Evolutionary conservation across 2,888 invertebrate species (phyloP).

Genomic region (Charanyca ferruginea): DNA sequence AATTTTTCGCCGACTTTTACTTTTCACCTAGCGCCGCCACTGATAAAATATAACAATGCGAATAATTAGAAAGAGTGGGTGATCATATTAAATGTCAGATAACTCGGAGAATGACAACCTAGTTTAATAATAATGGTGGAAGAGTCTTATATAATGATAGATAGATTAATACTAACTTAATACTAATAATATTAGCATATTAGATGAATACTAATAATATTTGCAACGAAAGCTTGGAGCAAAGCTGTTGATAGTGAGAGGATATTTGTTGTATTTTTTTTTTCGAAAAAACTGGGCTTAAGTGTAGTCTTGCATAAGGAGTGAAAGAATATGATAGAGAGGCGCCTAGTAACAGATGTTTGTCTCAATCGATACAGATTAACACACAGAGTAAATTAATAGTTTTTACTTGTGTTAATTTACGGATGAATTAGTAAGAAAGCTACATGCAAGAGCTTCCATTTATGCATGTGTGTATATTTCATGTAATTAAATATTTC

Average conservation of each 20-base stretch:
- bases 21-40: no score
- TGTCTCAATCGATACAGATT: constrained; percentile 2
- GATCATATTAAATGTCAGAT: constrained; percentile 31
- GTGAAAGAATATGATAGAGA: not conserved
- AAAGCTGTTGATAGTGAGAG: not conserved
- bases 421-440: constrained; percentile 2
- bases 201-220: no score
- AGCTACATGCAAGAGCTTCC: not conserved
- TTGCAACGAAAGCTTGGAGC: no score
- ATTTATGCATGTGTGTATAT: not conserved
- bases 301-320: not conserved
- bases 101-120: constrained; percentile 15
- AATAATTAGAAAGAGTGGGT: constrained; percentile 41
- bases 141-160: not conserved
- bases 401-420: constrained; percentile 1
- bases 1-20: no score
- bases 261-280: not conserved
- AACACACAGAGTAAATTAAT: not conserved
- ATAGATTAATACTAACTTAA: no score
- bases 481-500: not conserved
- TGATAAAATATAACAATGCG: constrained; percentile 41
- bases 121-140: constrained; percentile 1
- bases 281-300: not conserved
- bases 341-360: not conserved
- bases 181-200: no score